Conservation (phyloP, 2,888 invertebrate species). For the Temnothorax rugatulus region DNA sequence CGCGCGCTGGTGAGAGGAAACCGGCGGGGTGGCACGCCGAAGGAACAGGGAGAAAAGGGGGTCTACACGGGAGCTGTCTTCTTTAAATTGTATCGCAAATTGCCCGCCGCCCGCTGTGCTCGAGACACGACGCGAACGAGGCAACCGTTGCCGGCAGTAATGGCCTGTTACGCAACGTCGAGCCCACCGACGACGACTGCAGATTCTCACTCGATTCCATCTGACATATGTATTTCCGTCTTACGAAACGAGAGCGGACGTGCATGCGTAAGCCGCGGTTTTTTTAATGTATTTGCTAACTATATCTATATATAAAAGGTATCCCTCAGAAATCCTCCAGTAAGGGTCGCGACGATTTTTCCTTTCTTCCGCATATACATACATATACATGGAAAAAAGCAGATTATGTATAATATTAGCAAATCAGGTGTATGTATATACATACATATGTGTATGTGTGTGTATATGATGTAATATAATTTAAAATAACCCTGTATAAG, state of each 20-base stretch:
- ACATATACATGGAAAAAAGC: neutral
- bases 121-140: constrained; percentile 54
- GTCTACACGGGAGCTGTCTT: constrained; percentile 73
- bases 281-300: neutral
- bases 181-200: constrained; percentile 66
- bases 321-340: neutral
- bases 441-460: too few species aligned
- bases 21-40: constrained; percentile 57
- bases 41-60: constrained; percentile 65
- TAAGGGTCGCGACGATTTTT: neutral
- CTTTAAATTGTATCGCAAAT: constrained; percentile 84
- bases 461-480: too few species aligned
- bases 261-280: constrained; percentile 33
- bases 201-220: constrained; percentile 66
- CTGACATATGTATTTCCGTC: constrained; percentile 62
- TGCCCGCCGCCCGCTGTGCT: constrained; percentile 74
- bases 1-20: constrained; percentile 66
- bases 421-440: too few species aligned
- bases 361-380: neutral
- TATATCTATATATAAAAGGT: neutral
- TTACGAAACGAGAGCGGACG: constrained; percentile 28
- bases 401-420: too few species aligned
- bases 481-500: too few species aligned
- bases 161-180: constrained; percentile 76
- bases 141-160: constrained; percentile 68